Conservation (phyloP, 2,888 invertebrate genomes). For the Dicyrtoma fusca region DNA sequence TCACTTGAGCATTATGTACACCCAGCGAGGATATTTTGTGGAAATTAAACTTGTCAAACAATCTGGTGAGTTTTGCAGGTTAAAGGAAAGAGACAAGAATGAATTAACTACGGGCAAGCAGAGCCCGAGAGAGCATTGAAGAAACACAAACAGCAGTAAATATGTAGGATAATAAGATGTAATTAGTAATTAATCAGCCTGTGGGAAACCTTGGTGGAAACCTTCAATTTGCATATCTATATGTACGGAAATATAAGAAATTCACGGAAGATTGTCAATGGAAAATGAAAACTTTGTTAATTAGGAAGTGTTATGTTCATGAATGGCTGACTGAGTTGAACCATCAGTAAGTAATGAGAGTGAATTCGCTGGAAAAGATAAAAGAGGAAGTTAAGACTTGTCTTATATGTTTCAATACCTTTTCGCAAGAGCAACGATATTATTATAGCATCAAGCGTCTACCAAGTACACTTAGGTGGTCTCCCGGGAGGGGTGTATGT, state of each 20-base stretch:
- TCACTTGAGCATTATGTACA: too few relatives aligned
- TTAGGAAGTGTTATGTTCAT: conserved; percentile 31
- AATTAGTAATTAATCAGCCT: conserved; percentile 36
- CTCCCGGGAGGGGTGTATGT: background rate
- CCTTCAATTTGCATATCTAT: conserved; percentile 31
- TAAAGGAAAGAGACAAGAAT: too few relatives aligned
- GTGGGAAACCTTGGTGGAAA: conserved; percentile 31
- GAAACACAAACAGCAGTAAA: too few relatives aligned
- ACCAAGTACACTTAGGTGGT: conserved; percentile 33
- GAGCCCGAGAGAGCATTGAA: too few relatives aligned
- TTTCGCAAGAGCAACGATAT: conserved; percentile 2
- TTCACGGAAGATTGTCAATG: conserved; percentile 28
- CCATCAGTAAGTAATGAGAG: conserved; percentile 28
- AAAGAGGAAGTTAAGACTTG: conserved; percentile 33
- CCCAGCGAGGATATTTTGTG: too few relatives aligned
- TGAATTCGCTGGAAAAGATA: conserved; percentile 27
- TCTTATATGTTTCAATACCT: conserved; percentile 13
- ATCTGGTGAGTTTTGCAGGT: too few relatives aligned
- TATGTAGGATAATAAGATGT: conserved; percentile 18
- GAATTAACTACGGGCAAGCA: too few relatives aligned
- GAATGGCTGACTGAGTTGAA: conserved; percentile 29
- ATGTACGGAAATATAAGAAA: conserved; percentile 14
- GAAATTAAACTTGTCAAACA: too few relatives aligned
- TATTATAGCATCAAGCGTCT: conserved; percentile 12
- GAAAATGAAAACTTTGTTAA: conserved; percentile 35